Percentiles rank a stretch among this genome's conserved stretches.
phyloP scores from a whole-genome alignment of 2,113 vertebrate genomes.

The Tenrec ecaudatus region DNA sequence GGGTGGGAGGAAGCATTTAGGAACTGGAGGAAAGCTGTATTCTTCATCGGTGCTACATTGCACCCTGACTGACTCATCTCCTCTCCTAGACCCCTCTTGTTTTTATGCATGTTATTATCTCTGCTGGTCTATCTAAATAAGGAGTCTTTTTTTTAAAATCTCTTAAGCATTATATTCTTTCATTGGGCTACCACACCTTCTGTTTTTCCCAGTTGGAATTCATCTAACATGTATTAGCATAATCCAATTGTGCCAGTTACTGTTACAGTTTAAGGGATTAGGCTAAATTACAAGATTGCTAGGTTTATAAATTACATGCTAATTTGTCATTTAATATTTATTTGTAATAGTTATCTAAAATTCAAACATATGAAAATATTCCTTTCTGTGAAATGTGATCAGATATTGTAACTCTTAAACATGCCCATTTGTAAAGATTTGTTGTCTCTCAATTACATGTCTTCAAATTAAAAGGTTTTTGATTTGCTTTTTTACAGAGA shows the following conservation, averaged over 20 bases:
- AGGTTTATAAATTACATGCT: slow-evolving; percentile 26
- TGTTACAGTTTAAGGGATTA: background rate
- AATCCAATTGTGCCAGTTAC: slow-evolving; percentile 24
- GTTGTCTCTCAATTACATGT: background rate
- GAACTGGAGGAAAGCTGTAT: too few species aligned
- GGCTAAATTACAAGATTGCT: background rate
- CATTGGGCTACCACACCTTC: background rate
- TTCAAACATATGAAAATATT: background rate
- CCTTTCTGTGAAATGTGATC: background rate
- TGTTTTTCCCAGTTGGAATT: background rate
- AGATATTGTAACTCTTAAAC: background rate
- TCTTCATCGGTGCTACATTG: too few species aligned
- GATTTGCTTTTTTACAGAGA: too few species aligned
- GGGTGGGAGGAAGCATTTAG: too few species aligned
- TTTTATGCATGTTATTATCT: too few species aligned
- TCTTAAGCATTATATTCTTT: background rate
- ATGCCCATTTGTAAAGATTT: slow-evolving; percentile 33
- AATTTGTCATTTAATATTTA: slow-evolving; percentile 15
- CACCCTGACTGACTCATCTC: too few species aligned
- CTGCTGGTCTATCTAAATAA: too few species aligned
- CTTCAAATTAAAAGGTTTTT: slow-evolving; percentile 42
- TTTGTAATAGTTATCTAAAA: background rate
- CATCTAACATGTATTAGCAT: background rate
- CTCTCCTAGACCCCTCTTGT: too few species aligned
- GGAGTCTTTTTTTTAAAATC: too few species aligned